These are phyloP conservation scores for Agriotes lineatus DNA, from an alignment of 2,888 invertebrate genomes.

Conservation along the genomic window DNA sequence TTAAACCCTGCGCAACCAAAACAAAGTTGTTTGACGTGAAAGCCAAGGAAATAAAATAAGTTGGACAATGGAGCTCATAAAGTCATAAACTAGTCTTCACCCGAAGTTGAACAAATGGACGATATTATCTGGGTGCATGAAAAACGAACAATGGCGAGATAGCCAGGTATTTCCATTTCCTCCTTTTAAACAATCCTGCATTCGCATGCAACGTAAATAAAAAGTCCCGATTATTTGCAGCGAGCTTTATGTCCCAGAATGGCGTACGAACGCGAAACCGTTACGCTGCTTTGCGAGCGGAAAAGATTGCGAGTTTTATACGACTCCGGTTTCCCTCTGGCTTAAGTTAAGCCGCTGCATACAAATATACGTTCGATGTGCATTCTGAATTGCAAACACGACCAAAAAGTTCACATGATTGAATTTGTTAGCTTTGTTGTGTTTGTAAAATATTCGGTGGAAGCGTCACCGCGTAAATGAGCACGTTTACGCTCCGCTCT, in stretches of 20 bases:
- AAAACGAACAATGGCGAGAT: conserved; percentile 39
- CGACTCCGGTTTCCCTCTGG: conserved; percentile 47
- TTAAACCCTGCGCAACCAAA: neutral
- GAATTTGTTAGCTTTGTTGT: conserved; percentile 10
- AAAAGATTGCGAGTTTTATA: conserved; percentile 50
- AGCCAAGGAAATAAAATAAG: neutral
- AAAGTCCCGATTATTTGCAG: conserved; percentile 30
- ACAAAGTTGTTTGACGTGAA: neutral
- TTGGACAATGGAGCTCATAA: neutral
- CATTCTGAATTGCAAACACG: conserved; percentile 25
- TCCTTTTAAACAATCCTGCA: conserved; percentile 30
- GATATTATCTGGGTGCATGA: conserved; percentile 26
- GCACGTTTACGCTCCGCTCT: too few species aligned
- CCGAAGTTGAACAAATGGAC: conserved; percentile 17
- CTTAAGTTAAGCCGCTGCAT: conserved; percentile 51
- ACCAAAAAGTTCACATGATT: conserved; percentile 1
- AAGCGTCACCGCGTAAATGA: neutral
- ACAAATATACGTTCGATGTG: conserved; percentile 45
- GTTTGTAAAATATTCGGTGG: neutral
- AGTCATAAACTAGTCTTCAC: neutral
- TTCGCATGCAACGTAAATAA: conserved; percentile 31
- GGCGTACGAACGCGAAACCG: conserved; percentile 11
- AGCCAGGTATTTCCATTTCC: conserved; percentile 44
- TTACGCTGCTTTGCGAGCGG: conserved; percentile 42
- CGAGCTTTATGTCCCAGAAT: conserved; percentile 23